Percentiles rank a stretch among this genome's conserved stretches.
These are phyloP conservation scores for Agriopis aurantiaria DNA, from an alignment of 2,888 invertebrate genomes.

Conservation along the genomic window DNA sequence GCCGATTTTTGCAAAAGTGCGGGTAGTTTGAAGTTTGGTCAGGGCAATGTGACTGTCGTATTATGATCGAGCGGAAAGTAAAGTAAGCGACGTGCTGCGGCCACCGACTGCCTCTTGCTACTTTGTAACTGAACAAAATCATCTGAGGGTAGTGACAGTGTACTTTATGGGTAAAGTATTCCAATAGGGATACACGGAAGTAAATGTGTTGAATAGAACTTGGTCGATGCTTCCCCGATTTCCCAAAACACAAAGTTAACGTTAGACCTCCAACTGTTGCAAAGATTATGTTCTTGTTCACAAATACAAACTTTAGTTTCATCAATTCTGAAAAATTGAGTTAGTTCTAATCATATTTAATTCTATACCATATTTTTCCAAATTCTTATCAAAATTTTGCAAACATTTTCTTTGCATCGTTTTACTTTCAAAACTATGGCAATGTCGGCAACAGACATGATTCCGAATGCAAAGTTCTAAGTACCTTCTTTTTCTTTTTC, in stretches of 20 bases:
- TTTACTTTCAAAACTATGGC: constrained; percentile 44
- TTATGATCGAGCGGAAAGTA: constrained; percentile 49
- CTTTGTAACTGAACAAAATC: constrained; percentile 4
- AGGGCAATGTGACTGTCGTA: constrained; percentile 37
- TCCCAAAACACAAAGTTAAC: constrained; percentile 56
- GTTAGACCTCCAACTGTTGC: constrained; percentile 59
- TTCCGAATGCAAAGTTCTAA: constrained; percentile 42
- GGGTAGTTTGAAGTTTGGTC: constrained; percentile 47
- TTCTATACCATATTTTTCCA: no score
- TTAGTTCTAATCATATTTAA: not conserved
- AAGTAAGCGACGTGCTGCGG: constrained; percentile 63
- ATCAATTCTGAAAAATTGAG: no score
- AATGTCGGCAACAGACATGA: constrained; percentile 34
- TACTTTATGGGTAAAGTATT: constrained; percentile 26
- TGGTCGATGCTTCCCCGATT: constrained; percentile 50
- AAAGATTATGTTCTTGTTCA: constrained; percentile 62
- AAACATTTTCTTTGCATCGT: constrained; percentile 57
- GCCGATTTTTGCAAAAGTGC: constrained; percentile 49
- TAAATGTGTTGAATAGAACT: constrained; percentile 43
- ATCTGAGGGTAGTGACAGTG: constrained; percentile 26
- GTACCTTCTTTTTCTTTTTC: constrained; percentile 81
- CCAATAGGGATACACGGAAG: constrained; percentile 23
- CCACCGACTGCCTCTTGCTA: constrained; percentile 26
- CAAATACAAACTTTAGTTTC: not conserved
- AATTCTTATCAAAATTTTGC: no score